phyloP scores from a whole-genome alignment of 2,888 invertebrate genomes.

The Lypha dubia region DNA sequence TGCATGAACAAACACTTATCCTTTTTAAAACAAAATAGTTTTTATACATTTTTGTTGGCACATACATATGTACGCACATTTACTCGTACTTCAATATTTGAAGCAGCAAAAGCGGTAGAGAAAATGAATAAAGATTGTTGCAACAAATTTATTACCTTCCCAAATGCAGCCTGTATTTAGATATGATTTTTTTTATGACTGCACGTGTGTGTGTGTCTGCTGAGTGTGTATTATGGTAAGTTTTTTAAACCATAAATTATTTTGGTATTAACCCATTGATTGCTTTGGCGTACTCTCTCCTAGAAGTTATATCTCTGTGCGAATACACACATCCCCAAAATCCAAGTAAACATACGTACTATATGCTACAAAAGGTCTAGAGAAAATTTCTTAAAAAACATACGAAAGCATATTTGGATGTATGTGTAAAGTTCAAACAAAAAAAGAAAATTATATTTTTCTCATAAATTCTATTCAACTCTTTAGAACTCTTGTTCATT shows the following conservation, averaged over 20 bases:
- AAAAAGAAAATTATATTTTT: conserved; percentile 23
- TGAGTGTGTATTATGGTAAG: conserved; percentile 46
- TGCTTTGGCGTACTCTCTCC: conserved; percentile 70
- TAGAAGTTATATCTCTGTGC: conserved; percentile 24
- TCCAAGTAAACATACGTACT: conserved; percentile 16
- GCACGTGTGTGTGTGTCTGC: background rate
- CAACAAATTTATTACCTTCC: conserved; percentile 65
- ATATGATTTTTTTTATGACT: background rate
- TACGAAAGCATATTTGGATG: background rate
- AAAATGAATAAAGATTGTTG: conserved; percentile 42
- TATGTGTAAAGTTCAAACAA: background rate
- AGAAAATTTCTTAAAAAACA: background rate
- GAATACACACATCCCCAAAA: background rate
- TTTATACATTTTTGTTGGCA: conserved; percentile 34
- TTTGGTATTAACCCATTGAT: conserved; percentile 72
- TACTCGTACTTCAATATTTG: conserved; percentile 27
- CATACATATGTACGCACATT: conserved; percentile 1
- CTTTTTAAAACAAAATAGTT: conserved; percentile 59
- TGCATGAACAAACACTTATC: conserved; percentile 24
- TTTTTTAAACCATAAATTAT: conserved; percentile 70
- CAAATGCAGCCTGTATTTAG: conserved; percentile 49
- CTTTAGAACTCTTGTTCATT: conserved; percentile 28
- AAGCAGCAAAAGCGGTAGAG: conserved; percentile 12
- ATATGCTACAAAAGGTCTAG: conserved; percentile 4
- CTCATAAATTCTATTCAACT: conserved; percentile 51